phyloP scores from a whole-genome alignment of 2,797 vertebrate genomes.

The Acanthis flammea region DNA sequence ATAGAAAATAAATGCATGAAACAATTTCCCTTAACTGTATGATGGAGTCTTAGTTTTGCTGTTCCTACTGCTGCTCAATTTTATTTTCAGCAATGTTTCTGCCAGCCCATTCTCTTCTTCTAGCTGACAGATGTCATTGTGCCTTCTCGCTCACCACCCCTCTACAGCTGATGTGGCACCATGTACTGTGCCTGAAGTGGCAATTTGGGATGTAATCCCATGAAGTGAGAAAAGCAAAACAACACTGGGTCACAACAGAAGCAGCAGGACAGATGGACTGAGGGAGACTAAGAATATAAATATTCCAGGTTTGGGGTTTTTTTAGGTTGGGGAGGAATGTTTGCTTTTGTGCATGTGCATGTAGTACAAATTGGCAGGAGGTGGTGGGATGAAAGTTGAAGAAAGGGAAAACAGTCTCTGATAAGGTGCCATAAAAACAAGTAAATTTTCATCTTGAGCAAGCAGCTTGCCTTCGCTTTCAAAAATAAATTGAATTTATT shows the following conservation, averaged over 20 bases:
- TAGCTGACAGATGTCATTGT: constrained; percentile 37
- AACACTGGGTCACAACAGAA: constrained; percentile 13
- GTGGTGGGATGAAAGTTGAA: not conserved
- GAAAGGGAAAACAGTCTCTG: constrained; percentile 15
- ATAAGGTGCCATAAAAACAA: constrained; percentile 34
- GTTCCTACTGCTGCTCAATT: not conserved
- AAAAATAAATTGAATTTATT: not conserved
- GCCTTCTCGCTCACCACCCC: constrained; percentile 2
- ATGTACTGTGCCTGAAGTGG: not conserved
- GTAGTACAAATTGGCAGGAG: constrained; percentile 39
- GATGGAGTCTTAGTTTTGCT: not conserved
- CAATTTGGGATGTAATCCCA: not conserved
- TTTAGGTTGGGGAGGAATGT: not conserved
- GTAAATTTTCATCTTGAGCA: constrained; percentile 21
- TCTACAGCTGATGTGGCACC: constrained; percentile 1
- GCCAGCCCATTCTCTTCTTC: not conserved
- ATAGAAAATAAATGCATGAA: not conserved
- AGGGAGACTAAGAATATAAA: constrained; percentile 43
- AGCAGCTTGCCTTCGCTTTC: constrained; percentile 26
- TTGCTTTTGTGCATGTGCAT: not conserved
- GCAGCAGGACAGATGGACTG: constrained; percentile 52
- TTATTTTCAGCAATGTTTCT: constrained; percentile 21
- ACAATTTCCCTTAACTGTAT: not conserved
- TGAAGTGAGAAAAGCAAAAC: constrained; percentile 29
- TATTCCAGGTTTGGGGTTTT: not conserved